These are phyloP conservation scores for Podotricha telesiphe DNA, from an alignment of 2,888 invertebrate genomes.

Conservation along the genomic window DNA sequence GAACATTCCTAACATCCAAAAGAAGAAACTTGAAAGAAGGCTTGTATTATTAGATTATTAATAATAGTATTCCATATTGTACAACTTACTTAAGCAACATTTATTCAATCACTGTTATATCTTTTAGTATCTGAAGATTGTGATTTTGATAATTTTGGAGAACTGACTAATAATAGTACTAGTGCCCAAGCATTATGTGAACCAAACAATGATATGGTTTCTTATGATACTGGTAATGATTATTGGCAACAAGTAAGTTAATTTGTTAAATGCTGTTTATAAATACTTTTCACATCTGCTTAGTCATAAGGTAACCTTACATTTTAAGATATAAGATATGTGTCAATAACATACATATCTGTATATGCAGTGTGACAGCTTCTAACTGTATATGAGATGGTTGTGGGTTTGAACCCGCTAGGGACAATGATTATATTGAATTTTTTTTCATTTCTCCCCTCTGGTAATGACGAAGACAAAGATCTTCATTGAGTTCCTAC, in stretches of 20 bases:
- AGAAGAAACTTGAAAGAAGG: conserved; percentile 9
- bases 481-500: too few species aligned
- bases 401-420: too few species aligned
- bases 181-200: not conserved
- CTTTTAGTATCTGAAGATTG: conserved; percentile 6
- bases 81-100: not conserved
- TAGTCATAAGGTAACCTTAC: too few species aligned
- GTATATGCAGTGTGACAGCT: too few species aligned
- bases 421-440: too few species aligned
- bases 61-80: not conserved
- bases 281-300: too few species aligned
- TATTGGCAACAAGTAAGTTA: conserved; percentile 31
- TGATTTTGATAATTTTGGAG: not conserved
- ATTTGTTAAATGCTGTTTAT: not conserved
- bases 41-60: conserved; percentile 1
- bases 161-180: not conserved
- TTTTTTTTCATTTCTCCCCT: too few species aligned
- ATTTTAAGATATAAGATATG: too few species aligned
- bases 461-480: too few species aligned
- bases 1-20: conserved; percentile 16
- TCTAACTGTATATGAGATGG: too few species aligned
- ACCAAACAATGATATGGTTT: not conserved
- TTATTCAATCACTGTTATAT: not conserved
- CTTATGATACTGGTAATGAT: conserved; percentile 23
- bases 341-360: too few species aligned